Base-by-base conservation (phyloP, 2,113 vertebrate species). In the Eupsittula cactorum region DNA sequence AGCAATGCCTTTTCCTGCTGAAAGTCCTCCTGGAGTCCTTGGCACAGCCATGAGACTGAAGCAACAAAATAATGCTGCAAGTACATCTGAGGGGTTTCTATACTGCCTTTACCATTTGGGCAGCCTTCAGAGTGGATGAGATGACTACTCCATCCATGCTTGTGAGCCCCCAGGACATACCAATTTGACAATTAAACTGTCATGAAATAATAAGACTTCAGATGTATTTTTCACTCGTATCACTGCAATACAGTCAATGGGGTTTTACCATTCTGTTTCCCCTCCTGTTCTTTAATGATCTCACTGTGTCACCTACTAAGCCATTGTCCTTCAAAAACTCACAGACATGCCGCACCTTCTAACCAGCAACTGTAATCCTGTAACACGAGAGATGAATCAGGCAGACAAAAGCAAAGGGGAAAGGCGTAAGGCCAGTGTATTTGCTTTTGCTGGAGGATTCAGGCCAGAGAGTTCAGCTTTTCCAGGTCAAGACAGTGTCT, bases 241-340 rank as follows among this genome's bases (percentile, higher is more conserved):
- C 53, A 63, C 0, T 41, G 21, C 3, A 4, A 80, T 18, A 79
- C 0, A 1, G n/a, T 52, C 49, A 90, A 2, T 37, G 35, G 25
- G 28, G 46, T 52, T 76, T 82, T 39, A 65, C 28, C 37, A 12
- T 35, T n/a, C 49, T 41, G 6, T 47, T 53, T 60, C 8, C 13
- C 12, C n/a, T 24, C 6, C 13, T 37, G 46, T 15, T 86, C 68
- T 74, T 82, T 49, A 46, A 65, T 63, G n/a, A 75, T 64, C 60
- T 88, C 62, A 35, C 13, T 17, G 25, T 15, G 63, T 47, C 1
- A 2, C 44, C 76, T 83, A 76, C 47, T 37, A 60, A 82, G 39
- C 10, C 68, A 35, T 31, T 46, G 29, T 65, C 41, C 49, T 74
- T 29, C 87, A 71, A 62, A 73, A 12, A 33, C 31, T 50, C 1